Percentiles rank a stretch among this genome's conserved stretches.
Evolutionary conservation across 2,888 invertebrate genomes (phyloP).

Genomic region (Neuroscelio doddi): DNA sequence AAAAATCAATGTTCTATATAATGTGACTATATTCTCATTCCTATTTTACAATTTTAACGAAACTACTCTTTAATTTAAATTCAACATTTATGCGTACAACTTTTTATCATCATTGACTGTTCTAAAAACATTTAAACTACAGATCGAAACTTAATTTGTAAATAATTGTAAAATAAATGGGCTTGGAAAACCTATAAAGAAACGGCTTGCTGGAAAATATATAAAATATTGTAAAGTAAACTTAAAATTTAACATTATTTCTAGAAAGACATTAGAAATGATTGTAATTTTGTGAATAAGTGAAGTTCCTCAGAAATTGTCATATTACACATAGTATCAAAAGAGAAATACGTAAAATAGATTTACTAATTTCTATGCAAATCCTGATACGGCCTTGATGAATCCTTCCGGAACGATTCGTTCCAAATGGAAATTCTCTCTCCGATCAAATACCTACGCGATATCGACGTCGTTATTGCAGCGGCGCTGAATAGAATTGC

Average conservation of each 20-base stretch:
- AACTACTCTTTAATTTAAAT: too few species aligned
- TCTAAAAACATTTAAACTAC: too few species aligned
- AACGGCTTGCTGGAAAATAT: not conserved
- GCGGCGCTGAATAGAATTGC: constrained; percentile 31
- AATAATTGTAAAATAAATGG: too few species aligned
- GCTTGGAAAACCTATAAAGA: too few species aligned
- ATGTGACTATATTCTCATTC: too few species aligned
- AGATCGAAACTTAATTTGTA: too few species aligned
- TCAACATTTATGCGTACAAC: too few species aligned
- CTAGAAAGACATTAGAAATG: not conserved
- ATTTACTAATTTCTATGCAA: constrained; percentile 52
- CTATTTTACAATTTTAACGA: too few species aligned
- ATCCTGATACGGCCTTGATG: constrained; percentile 46
- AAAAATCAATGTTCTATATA: too few species aligned
- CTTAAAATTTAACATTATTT: not conserved
- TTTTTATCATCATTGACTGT: too few species aligned
- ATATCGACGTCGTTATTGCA: constrained; percentile 31
- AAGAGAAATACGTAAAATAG: constrained; percentile 40
- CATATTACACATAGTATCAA: constrained; percentile 12
- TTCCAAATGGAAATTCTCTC: constrained; percentile 46
- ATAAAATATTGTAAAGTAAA: not conserved
- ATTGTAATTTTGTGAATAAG: not conserved
- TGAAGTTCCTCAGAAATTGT: not conserved
- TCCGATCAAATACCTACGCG: constrained; percentile 34
- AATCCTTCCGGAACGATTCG: constrained; percentile 50